A percentile compares a stretch with the other conserved stretches of the same genome.
Conservation (phyloP, 1,140 invertebrate species). For the Fopius arisanus region DNA sequence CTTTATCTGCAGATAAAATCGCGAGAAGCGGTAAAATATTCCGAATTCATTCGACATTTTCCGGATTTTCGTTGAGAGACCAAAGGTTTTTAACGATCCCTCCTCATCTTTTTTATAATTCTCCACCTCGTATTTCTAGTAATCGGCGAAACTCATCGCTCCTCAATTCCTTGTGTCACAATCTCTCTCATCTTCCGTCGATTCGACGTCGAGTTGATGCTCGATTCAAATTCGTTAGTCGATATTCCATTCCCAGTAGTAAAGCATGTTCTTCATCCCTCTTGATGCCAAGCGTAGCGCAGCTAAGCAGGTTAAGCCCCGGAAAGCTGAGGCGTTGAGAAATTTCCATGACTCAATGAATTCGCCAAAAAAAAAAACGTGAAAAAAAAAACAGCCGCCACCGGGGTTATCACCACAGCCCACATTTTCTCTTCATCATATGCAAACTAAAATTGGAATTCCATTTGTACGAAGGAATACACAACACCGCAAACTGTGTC, state of each 20-base stretch:
- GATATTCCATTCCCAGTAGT: background rate
- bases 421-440: background rate
- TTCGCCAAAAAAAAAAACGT: background rate
- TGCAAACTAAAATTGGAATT: background rate
- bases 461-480: background rate
- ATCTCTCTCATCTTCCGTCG: background rate
- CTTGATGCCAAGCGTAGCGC: background rate
- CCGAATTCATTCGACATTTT: background rate
- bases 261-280: background rate
- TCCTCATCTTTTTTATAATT: background rate
- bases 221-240: slow-evolving; percentile 4
- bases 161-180: background rate
- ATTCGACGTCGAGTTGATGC: background rate
- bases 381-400: background rate
- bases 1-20: background rate
- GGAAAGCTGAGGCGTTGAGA: background rate
- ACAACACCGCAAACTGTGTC: background rate
- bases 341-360: background rate
- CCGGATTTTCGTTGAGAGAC: background rate
- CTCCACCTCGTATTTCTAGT: background rate
- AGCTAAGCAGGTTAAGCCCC: background rate
- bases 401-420: background rate
- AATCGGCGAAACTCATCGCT: background rate
- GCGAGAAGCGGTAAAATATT: background rate
- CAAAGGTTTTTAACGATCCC: slow-evolving; percentile 5